Evolutionary conservation across 1,140 invertebrate genomes (phyloP), one percentile per base, ranked within the genome.

Genomic region (Ooceraea biroi): DNA sequence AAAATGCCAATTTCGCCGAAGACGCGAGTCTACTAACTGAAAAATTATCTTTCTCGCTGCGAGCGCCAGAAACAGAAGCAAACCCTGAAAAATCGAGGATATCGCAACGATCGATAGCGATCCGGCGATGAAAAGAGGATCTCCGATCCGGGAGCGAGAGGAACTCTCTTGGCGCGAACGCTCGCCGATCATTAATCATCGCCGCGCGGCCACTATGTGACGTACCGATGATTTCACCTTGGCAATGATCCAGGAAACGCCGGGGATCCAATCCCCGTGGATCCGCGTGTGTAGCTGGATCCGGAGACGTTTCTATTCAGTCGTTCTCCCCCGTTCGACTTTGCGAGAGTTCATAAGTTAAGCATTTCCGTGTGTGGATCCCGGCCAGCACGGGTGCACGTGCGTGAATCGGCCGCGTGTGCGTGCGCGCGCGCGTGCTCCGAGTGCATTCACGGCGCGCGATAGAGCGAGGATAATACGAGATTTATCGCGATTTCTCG

Each of bases 231-330:
- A 91, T 91, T 91, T 90, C 89, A 90, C 88, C 91, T 91, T 90
- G 88, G 85, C 88, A 91, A 89, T 91, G 91, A 92, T 92, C 89
- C 87, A 90, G 90, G 91, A 91, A 91, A 91, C 85, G 85, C 65
- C 65, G 76, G n/a, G 60, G 50, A 77, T 68, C 73, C 46, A 86
- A 58, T 71, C 80, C 36, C 36, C 78, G 25, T 52, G 55, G 55
- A 77, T 83, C 63, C 85, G 68, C 73, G 77, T 41, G 41, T 65
- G 44, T 27, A 50, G 68, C 71, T 69, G 63, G 55, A 46, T 87
- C 78, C 86, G 71, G 63, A 88, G 86, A 88, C 85, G 82, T 87
- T 88, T 87, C 85, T 88, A 88, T 88, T 88, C 73, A 87, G 52
- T 25, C 46, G 57, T 66, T 73, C 41, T 19, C 83, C 30, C 55